phyloP scores from a whole-genome alignment of 2,888 invertebrate genomes.

The Schizaphis graminum region DNA sequence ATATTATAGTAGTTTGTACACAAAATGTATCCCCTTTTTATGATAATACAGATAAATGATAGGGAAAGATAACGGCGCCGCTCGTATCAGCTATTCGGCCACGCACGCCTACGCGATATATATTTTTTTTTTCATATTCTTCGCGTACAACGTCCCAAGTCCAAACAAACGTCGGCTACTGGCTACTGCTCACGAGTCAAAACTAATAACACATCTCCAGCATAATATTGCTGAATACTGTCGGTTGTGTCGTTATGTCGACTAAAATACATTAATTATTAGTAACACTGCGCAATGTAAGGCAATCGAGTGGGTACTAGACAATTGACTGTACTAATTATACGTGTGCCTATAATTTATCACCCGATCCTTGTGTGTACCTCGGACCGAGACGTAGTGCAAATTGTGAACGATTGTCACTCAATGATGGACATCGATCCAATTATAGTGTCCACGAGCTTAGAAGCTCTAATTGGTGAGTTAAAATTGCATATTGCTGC shows the following conservation, averaged over 20 bases:
- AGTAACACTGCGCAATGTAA: neutral
- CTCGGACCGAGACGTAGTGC: no score
- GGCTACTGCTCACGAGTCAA: neutral
- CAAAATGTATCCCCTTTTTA: neutral
- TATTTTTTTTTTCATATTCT: neutral
- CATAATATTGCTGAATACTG: neutral
- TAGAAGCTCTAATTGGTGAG: conserved; percentile 82
- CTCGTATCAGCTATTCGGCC: neutral
- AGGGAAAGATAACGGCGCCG: neutral
- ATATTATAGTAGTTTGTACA: no score
- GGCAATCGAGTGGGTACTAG: neutral
- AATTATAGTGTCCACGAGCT: conserved; percentile 79
- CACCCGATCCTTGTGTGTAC: neutral
- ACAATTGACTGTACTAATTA: neutral
- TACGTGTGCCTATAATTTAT: neutral
- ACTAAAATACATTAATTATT: neutral
- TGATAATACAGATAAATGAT: neutral
- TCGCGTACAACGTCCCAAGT: neutral
- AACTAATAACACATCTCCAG: neutral
- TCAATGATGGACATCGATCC: conserved; percentile 70
- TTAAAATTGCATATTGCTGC: conserved; percentile 68
- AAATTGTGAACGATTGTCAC: neutral
- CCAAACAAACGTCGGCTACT: neutral
- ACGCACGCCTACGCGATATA: neutral
- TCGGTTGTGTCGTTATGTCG: neutral